Evolutionary conservation across 1,140 invertebrate species (phyloP).

Genomic region (Tetragnatha versicolor): DNA sequence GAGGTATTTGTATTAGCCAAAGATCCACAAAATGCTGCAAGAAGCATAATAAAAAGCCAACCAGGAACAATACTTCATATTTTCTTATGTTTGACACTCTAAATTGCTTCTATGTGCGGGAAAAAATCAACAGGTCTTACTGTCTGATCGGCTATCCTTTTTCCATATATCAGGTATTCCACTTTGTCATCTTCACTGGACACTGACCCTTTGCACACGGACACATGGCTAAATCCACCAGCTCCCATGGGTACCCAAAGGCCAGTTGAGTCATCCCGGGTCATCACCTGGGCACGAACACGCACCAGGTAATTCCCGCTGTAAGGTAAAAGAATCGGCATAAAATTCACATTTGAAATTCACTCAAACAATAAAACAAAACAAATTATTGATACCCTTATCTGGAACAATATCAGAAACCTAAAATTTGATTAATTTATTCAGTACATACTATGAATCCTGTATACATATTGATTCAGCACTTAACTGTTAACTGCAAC

Average conservation of each 20-base stretch:
- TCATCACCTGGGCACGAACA: conserved; percentile 98
- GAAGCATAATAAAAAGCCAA: no score
- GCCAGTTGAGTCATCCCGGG: conserved; percentile 93
- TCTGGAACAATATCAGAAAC: no score
- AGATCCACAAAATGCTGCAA: no score
- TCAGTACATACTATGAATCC: no score
- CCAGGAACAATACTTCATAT: no score
- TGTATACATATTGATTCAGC: no score
- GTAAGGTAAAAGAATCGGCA: conserved; percentile 63
- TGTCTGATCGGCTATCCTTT: conserved; percentile 87
- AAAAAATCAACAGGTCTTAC: conserved; percentile 69
- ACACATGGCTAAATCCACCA: conserved; percentile 86
- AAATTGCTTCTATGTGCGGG: no score
- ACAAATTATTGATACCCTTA: no score
- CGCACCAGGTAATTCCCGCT: conserved; percentile 92
- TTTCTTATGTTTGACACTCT: no score
- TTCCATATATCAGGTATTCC: conserved; percentile 91
- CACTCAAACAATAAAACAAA: neutral
- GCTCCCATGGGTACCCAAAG: conserved; percentile 90
- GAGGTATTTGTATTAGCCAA: no score
- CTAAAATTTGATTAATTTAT: no score
- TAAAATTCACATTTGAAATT: neutral
- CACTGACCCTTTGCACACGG: conserved; percentile 76
- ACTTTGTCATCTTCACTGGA: conserved; percentile 68
- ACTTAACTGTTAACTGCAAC: no score